phyloP scores from a whole-genome alignment of 2,888 invertebrate species.

The Caenorhabditis sulstoni region DNA sequence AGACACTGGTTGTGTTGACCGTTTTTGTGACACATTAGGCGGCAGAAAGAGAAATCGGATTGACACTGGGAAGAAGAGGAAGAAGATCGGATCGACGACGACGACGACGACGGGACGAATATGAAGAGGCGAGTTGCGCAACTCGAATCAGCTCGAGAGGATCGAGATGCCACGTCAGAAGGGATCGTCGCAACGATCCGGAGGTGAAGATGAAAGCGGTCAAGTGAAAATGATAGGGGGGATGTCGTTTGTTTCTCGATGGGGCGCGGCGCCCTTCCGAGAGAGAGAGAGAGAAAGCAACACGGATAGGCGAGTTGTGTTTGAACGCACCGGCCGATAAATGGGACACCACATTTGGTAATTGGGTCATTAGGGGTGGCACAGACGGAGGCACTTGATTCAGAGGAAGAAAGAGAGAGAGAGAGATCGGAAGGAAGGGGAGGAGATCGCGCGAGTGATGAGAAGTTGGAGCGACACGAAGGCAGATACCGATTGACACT shows the following conservation, averaged over 20 bases:
- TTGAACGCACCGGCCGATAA: slow-evolving; percentile 52
- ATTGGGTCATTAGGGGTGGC: slow-evolving; percentile 60
- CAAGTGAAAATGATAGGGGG: slow-evolving; percentile 47
- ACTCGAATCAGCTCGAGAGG: slow-evolving; percentile 14
- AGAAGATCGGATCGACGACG: slow-evolving; percentile 33
- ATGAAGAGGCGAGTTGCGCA: slow-evolving; percentile 29
- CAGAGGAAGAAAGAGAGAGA: too few species aligned
- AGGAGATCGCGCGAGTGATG: slow-evolving; percentile 34
- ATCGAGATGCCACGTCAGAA: slow-evolving; percentile 17
- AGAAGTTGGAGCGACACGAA: slow-evolving; percentile 36
- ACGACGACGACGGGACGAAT: slow-evolving; percentile 13
- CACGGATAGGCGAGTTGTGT: slow-evolving; percentile 41
- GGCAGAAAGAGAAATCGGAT: slow-evolving; percentile 56
- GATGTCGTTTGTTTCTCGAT: neutral
- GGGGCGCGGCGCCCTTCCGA: slow-evolving; percentile 7
- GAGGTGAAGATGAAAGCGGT: neutral
- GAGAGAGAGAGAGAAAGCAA: slow-evolving; percentile 50
- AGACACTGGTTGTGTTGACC: slow-evolving; percentile 39
- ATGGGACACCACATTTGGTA: slow-evolving; percentile 57
- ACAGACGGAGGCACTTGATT: slow-evolving; percentile 45
- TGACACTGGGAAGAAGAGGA: slow-evolving; percentile 34
- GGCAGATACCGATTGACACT: slow-evolving; percentile 46
- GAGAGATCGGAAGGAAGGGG: neutral
- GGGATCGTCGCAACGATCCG: neutral
- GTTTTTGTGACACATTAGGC: slow-evolving; percentile 55